Evolutionary conservation across 92 coral and sea anemone genomes (phyloP).

Genomic region (Montipora capitata): DNA sequence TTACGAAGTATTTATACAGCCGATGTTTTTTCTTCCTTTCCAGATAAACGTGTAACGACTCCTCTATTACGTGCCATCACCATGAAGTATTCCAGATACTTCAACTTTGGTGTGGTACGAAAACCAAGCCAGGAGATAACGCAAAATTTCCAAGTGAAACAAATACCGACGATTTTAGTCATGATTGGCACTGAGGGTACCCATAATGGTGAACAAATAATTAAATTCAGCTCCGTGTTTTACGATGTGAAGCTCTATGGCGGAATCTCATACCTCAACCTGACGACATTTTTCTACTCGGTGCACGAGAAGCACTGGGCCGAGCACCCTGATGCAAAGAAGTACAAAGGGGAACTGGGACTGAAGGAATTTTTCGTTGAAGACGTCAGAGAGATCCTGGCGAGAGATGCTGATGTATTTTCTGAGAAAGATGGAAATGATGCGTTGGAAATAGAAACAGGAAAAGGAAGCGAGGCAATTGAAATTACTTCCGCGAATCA

Average conservation of each 20-base stretch:
- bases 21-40: background rate
- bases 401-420: constrained; percentile 3
- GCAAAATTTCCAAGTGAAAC: constrained; percentile 68
- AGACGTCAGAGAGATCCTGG: constrained; percentile 75
- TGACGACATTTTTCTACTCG: constrained; percentile 87
- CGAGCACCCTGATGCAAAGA: constrained; percentile 81
- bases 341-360: constrained; percentile 80
- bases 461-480: constrained; percentile 13
- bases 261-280: constrained; percentile 78
- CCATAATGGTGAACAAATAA: constrained; percentile 38
- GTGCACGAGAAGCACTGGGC: constrained; percentile 94
- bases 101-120: constrained; percentile 89
- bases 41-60: constrained; percentile 84
- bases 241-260: constrained; percentile 89
- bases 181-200: constrained; percentile 78
- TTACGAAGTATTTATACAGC: too few relatives aligned
- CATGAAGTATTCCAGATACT: constrained; percentile 87
- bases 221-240: constrained; percentile 78
- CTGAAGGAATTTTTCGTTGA: constrained; percentile 79
- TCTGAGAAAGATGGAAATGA: background rate
- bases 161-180: constrained; percentile 80
- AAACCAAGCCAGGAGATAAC: constrained; percentile 71
- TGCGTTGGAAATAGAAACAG: background rate
- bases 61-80: constrained; percentile 88
- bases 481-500: constrained; percentile 88